A percentile compares a stretch with the other conserved stretches of the same genome.
phyloP scores from a whole-genome alignment of 2,888 invertebrate genomes.

The Geophilus truncorum region DNA sequence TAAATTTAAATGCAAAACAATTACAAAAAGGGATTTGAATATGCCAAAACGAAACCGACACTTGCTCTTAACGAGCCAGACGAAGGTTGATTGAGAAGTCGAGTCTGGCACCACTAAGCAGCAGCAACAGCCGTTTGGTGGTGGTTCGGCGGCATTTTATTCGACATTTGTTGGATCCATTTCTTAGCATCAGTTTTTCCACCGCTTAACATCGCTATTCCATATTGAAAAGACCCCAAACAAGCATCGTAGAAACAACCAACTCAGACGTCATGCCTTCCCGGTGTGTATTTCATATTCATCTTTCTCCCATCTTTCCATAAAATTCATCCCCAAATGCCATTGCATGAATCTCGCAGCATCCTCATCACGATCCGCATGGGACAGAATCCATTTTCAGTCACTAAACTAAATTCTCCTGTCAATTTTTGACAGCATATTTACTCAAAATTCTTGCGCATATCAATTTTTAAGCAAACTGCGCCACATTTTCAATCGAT shows the following conservation, averaged over 20 bases:
- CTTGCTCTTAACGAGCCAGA: neutral
- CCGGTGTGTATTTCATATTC: neutral
- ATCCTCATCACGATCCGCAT: neutral
- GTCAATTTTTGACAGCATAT: neutral
- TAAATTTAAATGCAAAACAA: neutral
- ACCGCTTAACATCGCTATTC: neutral
- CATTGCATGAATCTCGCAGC: neutral
- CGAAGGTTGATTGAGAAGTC: neutral
- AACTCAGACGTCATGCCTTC: neutral
- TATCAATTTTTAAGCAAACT: neutral
- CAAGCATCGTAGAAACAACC: neutral
- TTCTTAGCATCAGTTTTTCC: neutral
- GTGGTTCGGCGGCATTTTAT: neutral
- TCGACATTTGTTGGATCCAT: neutral
- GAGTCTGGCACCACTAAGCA: neutral
- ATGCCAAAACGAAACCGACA: neutral
- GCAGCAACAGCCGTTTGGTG: neutral
- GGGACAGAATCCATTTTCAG: neutral
- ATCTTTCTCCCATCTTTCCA: neutral
- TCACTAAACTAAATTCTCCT: neutral
- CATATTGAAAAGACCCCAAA: neutral
- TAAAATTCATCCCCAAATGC: neutral
- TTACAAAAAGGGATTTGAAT: neutral
- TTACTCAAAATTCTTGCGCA: neutral
- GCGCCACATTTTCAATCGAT: constrained; percentile 12